Conservation (phyloP, 2,888 invertebrate species). For the Lysandra bellargus region DNA sequence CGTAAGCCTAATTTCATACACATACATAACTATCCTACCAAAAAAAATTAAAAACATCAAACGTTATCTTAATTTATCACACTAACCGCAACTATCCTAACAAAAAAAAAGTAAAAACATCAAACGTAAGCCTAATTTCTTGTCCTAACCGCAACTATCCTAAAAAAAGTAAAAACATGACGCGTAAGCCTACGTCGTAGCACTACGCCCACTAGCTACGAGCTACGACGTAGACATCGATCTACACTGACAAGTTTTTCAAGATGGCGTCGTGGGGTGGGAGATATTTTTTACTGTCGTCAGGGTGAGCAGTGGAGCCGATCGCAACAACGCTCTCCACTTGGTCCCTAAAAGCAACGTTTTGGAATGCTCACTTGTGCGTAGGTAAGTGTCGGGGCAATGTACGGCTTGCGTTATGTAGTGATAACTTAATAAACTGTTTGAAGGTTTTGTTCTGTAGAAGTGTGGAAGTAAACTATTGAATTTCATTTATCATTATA, state of each 20-base stretch:
- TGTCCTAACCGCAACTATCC: too few relatives aligned
- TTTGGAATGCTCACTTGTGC: constrained; percentile 63
- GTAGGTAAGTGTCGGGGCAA: constrained; percentile 57
- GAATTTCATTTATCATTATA: too few relatives aligned
- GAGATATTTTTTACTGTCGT: constrained; percentile 78
- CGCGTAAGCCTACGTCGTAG: constrained; percentile 23
- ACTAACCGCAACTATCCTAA: too few relatives aligned
- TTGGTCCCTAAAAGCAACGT: constrained; percentile 72
- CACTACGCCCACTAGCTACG: constrained; percentile 53
- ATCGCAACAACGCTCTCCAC: constrained; percentile 79
- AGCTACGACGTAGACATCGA: constrained; percentile 69
- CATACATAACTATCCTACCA: too few relatives aligned
- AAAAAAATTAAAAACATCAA: not conserved
- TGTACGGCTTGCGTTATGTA: constrained; percentile 39
- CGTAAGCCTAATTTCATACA: not conserved
- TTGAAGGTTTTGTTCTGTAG: too few relatives aligned
- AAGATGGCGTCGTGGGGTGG: constrained; percentile 68
- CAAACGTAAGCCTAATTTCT: too few relatives aligned
- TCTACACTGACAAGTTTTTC: constrained; percentile 79
- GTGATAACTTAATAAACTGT: not conserved
- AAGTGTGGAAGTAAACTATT: too few relatives aligned
- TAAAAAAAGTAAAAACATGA: not conserved
- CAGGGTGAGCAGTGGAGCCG: constrained; percentile 78
- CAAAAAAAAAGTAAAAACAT: too few relatives aligned
- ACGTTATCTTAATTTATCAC: not conserved